Conservation (phyloP, 2,888 invertebrate genomes). For the Meteorus cinctellus region DNA sequence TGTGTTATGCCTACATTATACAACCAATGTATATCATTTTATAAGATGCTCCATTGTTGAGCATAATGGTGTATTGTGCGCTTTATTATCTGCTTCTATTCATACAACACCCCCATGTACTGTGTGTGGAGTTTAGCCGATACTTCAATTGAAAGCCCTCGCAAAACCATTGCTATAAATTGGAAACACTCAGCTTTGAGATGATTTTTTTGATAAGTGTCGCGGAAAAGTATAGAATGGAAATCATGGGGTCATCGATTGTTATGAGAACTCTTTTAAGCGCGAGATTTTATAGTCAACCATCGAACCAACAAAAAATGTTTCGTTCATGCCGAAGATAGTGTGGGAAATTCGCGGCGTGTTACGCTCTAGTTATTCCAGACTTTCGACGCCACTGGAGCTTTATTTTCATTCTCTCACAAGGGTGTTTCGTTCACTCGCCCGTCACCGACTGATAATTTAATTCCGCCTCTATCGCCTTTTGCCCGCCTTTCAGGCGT, state of each 20-base stretch:
- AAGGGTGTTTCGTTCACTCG: conserved; percentile 22
- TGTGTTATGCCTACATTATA: neutral
- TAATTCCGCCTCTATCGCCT: conserved; percentile 30
- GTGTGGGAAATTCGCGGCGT: neutral
- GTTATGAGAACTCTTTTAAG: neutral
- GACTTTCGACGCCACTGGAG: conserved; percentile 21
- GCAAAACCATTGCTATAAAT: neutral
- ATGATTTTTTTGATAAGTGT: neutral
- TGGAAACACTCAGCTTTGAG: neutral
- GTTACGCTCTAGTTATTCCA: conserved; percentile 26
- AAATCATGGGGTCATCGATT: neutral
- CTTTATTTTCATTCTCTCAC: conserved; percentile 17
- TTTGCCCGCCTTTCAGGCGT: conserved; percentile 31
- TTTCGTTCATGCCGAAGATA: neutral
- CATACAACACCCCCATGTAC: neutral
- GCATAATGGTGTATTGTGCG: neutral
- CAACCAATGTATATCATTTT: neutral
- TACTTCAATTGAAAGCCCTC: neutral
- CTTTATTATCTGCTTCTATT: neutral
- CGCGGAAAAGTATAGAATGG: neutral
- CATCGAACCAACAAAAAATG: neutral
- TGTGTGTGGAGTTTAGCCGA: neutral
- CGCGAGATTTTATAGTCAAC: neutral
- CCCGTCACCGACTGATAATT: conserved; percentile 29
- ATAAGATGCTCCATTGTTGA: conserved; percentile 13